Evolutionary conservation across 1,140 invertebrate species (phyloP).

Genomic region (Drosophila ogumai): DNA sequence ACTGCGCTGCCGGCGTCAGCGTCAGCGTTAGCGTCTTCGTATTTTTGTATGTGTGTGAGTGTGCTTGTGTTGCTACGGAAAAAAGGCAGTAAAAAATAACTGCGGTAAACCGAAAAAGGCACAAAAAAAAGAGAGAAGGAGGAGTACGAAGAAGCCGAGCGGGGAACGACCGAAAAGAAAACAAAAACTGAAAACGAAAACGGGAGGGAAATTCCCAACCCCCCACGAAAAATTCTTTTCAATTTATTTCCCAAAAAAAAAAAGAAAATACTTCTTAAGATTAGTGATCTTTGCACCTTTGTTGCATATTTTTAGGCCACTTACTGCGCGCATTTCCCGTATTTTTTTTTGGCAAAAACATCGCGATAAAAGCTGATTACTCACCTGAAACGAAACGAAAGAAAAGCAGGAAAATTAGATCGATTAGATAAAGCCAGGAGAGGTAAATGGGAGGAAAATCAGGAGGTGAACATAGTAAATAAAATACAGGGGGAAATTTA

Average conservation of each 20-base stretch:
- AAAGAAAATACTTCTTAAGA: conserved; percentile 15
- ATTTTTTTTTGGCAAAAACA: conserved; percentile 3
- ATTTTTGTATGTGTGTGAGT: conserved; percentile 38
- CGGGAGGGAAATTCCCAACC: conserved; percentile 48
- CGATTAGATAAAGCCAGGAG: conserved; percentile 21
- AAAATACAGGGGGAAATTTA: conserved; percentile 5
- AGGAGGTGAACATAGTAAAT: background rate
- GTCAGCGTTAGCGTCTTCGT: conserved; percentile 36
- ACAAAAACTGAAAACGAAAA: conserved; percentile 71
- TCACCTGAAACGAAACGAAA: conserved; percentile 61
- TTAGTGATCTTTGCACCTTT: conserved; percentile 28
- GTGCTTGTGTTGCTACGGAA: conserved; percentile 69
- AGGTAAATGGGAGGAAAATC: background rate
- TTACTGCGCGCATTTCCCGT: conserved; percentile 37
- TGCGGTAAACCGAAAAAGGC: conserved; percentile 82
- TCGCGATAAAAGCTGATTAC: conserved; percentile 35
- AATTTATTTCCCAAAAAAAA: conserved; percentile 27
- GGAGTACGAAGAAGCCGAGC: conserved; percentile 24
- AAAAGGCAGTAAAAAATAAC: conserved; percentile 83
- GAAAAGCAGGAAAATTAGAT: conserved; percentile 11
- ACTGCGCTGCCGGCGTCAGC: conserved; percentile 31
- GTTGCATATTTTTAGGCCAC: conserved; percentile 55
- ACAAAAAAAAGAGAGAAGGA: conserved; percentile 64
- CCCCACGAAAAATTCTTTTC: conserved; percentile 34
- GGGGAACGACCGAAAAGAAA: conserved; percentile 61